These are phyloP conservation scores for Sclerodermus sp. DNA, from an alignment of 2,888 invertebrate species.

Conservation along the genomic window DNA sequence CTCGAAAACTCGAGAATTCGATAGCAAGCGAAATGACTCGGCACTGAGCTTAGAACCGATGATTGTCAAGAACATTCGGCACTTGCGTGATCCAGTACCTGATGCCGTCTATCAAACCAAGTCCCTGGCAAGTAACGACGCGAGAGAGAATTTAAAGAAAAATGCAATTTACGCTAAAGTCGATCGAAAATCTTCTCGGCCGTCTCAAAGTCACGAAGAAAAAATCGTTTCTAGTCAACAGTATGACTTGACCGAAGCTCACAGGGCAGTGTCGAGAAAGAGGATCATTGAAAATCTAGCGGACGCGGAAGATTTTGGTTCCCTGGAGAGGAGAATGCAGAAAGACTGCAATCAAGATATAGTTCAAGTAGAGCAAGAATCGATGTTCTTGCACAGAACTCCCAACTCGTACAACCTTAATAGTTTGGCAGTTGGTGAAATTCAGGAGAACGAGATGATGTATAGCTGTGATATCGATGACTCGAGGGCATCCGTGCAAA, in stretches of 20 bases:
- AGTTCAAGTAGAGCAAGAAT: constrained; percentile 6
- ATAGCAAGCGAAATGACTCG: too few species aligned
- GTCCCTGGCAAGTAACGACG: constrained; percentile 26
- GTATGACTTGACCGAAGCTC: constrained; percentile 11
- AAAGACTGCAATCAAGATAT: constrained; percentile 9
- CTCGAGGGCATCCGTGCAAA: constrained; percentile 1
- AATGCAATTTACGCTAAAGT: constrained; percentile 30
- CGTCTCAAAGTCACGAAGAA: constrained; percentile 17
- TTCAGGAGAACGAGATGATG: neutral
- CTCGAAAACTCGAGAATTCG: constrained; percentile 12
- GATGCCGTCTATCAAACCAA: constrained; percentile 26
- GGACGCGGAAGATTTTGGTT: constrained; percentile 20
- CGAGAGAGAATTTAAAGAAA: constrained; percentile 22
- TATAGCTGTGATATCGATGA: neutral
- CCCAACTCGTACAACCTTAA: neutral
- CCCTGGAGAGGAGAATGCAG: constrained; percentile 9
- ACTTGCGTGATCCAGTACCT: constrained; percentile 30
- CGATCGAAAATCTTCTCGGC: constrained; percentile 22
- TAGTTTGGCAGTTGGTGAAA: neutral
- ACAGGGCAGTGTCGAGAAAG: constrained; percentile 43
- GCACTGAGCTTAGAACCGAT: too few species aligned
- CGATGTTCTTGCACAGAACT: constrained; percentile 3
- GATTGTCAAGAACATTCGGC: constrained; percentile 1
- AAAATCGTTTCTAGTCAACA: constrained; percentile 12
- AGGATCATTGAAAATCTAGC: constrained; percentile 45